Conservation (phyloP, 2,113 vertebrate genomes). For the Oenanthe oenanthe region DNA sequence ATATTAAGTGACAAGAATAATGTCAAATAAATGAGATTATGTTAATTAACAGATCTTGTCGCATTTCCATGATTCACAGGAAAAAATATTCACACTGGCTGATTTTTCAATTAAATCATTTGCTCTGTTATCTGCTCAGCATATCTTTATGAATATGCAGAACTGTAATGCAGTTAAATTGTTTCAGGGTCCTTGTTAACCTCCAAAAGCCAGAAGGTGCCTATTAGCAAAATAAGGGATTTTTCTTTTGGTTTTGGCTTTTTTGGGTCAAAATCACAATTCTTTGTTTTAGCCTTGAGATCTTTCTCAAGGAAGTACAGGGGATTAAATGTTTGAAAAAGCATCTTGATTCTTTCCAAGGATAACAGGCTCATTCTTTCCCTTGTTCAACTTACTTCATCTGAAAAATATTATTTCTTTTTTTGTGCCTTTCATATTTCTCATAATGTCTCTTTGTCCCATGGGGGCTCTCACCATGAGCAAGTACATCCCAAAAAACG, state of each 20-base stretch:
- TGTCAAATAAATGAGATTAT: constrained; percentile 62
- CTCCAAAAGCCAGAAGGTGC: constrained; percentile 45
- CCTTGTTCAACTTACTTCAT: not conserved
- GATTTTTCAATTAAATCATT: constrained; percentile 71
- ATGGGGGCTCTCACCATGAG: not conserved
- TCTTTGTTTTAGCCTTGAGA: constrained; percentile 13
- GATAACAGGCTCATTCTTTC: constrained; percentile 10
- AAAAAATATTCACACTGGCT: constrained; percentile 50
- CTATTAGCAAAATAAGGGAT: not conserved
- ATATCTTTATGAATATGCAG: constrained; percentile 64
- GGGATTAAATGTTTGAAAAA: constrained; percentile 18
- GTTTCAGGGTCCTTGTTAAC: constrained; percentile 44
- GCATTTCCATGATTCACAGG: constrained; percentile 37
- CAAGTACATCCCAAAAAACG: not conserved
- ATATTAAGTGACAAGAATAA: constrained; percentile 57
- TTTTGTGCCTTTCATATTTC: not conserved
- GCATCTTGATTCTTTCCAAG: constrained; percentile 13
- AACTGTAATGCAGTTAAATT: constrained; percentile 17
- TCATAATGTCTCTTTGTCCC: constrained; percentile 6
- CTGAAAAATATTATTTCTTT: not conserved
- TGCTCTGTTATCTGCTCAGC: constrained; percentile 47
- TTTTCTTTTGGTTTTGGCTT: not conserved
- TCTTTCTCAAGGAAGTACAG: not conserved
- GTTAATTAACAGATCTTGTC: constrained; percentile 68
- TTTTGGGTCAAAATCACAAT: constrained; percentile 9